phyloP scores from a whole-genome alignment of 2,797 vertebrate genomes.

The Myripristis murdjan region DNA sequence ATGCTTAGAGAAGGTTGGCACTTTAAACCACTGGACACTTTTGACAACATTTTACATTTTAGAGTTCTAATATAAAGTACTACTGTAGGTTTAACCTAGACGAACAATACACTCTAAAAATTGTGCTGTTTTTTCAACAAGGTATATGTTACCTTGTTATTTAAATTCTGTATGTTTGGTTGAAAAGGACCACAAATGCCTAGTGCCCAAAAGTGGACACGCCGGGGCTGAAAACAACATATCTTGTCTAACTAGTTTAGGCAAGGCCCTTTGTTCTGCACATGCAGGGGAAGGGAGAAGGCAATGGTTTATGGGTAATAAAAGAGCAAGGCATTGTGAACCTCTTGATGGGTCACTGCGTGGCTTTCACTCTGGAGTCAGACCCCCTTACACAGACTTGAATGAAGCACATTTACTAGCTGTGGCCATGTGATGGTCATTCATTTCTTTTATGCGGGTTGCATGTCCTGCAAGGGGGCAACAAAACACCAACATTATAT shows the following conservation, averaged over 20 bases:
- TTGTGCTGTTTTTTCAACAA: neutral
- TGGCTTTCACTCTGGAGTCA: constrained; percentile 45
- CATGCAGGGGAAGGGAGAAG: constrained; percentile 31
- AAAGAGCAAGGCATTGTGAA: constrained; percentile 49
- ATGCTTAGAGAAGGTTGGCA: neutral
- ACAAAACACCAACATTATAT: constrained; percentile 15
- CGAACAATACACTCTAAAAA: too few species aligned
- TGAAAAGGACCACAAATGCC: too few species aligned
- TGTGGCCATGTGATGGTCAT: constrained; percentile 40
- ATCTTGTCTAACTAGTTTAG: too few species aligned
- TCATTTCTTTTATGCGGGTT: constrained; percentile 31
- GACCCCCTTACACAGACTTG: constrained; percentile 48
- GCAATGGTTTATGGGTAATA: constrained; percentile 61
- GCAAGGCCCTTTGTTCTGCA: neutral
- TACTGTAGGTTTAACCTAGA: too few species aligned
- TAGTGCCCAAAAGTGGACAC: too few species aligned
- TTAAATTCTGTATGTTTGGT: too few species aligned
- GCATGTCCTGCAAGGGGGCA: constrained; percentile 22
- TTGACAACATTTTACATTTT: too few species aligned
- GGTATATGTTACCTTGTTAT: too few species aligned
- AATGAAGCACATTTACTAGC: constrained; percentile 57
- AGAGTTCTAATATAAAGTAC: too few species aligned
- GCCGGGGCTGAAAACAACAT: too few species aligned
- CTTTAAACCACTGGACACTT: too few species aligned
- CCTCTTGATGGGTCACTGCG: constrained; percentile 32